Evolutionary conservation across 2,113 vertebrate genomes (phyloP).

Genomic region (Mastomys coucha): DNA sequence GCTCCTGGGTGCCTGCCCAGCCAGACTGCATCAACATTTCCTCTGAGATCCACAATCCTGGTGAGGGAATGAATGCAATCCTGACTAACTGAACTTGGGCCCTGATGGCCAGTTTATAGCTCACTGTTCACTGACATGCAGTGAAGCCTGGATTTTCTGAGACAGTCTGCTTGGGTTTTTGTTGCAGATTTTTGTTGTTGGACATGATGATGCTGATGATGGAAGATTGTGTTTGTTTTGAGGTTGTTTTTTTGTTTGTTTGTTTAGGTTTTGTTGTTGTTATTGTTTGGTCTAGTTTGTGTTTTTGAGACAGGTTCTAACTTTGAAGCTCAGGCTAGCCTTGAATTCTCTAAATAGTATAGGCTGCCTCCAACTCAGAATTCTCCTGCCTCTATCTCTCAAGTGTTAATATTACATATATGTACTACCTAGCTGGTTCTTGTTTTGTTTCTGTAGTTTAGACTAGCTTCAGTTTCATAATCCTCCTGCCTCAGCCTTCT

Average conservation of each 20-base stretch:
- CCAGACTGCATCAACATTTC: background rate
- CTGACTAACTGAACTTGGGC: background rate
- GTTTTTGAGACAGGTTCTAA: background rate
- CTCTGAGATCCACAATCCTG: background rate
- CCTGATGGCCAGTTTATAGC: background rate
- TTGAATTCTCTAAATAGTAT: background rate
- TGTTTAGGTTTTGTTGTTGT: background rate
- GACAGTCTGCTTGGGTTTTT: background rate
- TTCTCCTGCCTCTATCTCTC: background rate
- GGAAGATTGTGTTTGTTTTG: background rate
- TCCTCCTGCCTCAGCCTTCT: background rate
- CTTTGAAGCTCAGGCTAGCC: background rate
- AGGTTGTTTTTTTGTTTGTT: background rate
- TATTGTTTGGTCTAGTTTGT: background rate
- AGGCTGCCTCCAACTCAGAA: background rate
- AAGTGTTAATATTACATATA: background rate
- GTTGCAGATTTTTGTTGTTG: background rate
- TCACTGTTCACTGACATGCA: background rate
- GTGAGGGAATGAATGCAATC: background rate
- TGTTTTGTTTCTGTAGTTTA: background rate
- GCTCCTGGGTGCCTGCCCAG: background rate
- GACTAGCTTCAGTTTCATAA: background rate
- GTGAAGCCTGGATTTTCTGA: background rate
- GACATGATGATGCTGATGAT: background rate
- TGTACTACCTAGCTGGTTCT: background rate